Evolutionary conservation across 2,113 vertebrate genomes (phyloP), one percentile per base, ranked within the genome.

Genomic region (Chloropsis hardwickii): DNA sequence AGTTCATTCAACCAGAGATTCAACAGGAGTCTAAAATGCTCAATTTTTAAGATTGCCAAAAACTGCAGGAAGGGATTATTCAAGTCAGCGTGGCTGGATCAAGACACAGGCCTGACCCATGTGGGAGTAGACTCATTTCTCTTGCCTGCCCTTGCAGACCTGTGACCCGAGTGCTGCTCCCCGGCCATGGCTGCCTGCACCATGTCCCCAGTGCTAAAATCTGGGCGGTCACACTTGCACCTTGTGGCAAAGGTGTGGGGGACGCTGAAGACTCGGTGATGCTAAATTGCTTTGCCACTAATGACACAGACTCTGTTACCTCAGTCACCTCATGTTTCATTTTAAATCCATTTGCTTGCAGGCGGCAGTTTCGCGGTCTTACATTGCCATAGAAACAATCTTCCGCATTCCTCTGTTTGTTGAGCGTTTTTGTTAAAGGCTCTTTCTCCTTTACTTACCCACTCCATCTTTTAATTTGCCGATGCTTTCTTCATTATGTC

Each of bases 301-400:
- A n/a, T 73, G 97, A 65, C 51, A 39, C 40, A 73, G 56, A 7
- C 44, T 77, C 37, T 44, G 88, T 91, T 95, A 88, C 88, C 61
- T 92, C 94, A 81, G 90, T 86, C 86, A 94, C 92, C 77, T 91
- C 51, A 13, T 86, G 62, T 91, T 81, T 96, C 84, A 77, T 85
- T 95, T 96, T 76, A 82, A 95, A 80, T 92, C 70, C 78, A 15
- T 81, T 93, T 86, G 62, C 74, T 88, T 89, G 77, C 62, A 44
- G 95, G 57, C 82, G 12, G 80, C 33, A 40, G 80, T 90, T 92
- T 92, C 21, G 17, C 73, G 8, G 48, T 72, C 95, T 97, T 82
- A 77, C 47, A 92, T 97, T 91, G 81, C 97, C 97, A 97, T 96
- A 95, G 97, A 91, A 96, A 98, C 97, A 88, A 91, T 96, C 96